phyloP scores from a whole-genome alignment of 2,797 vertebrate species.

The Etheostoma perlongum region DNA sequence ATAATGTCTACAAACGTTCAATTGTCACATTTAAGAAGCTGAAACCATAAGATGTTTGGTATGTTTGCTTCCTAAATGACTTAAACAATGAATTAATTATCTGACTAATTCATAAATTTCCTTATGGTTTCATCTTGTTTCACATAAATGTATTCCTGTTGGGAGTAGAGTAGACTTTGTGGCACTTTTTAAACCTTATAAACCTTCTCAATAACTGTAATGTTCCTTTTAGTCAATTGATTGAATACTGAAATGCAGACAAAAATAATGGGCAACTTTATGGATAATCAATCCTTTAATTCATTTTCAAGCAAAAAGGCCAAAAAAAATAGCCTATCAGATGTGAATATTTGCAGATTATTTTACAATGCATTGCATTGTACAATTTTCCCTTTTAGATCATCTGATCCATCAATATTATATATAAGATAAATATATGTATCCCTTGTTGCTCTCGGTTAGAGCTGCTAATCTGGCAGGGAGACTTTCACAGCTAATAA shows the following conservation, averaged over 20 bases:
- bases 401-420: not conserved
- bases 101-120: not conserved
- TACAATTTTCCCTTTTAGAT: not conserved
- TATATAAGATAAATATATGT: too few species aligned
- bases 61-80: not conserved
- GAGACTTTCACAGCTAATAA: constrained; percentile 34
- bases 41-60: not conserved
- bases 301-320: too few species aligned
- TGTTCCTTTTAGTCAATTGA: not conserved
- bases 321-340: too few species aligned
- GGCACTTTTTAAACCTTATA: too few species aligned
- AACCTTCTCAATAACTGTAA: not conserved
- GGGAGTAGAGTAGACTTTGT: not conserved
- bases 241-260: not conserved
- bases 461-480: too few species aligned
- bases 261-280: too few species aligned
- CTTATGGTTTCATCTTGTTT: not conserved
- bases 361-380: not conserved
- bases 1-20: too few species aligned
- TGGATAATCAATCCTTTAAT: too few species aligned
- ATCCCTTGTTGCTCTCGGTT: not conserved
- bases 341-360: not conserved
- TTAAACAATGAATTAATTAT: not conserved
- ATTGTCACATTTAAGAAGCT: not conserved
- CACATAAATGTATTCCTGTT: not conserved